Evolutionary conservation across 2,888 invertebrate genomes (phyloP).

Genomic region (Biston betularia): DNA sequence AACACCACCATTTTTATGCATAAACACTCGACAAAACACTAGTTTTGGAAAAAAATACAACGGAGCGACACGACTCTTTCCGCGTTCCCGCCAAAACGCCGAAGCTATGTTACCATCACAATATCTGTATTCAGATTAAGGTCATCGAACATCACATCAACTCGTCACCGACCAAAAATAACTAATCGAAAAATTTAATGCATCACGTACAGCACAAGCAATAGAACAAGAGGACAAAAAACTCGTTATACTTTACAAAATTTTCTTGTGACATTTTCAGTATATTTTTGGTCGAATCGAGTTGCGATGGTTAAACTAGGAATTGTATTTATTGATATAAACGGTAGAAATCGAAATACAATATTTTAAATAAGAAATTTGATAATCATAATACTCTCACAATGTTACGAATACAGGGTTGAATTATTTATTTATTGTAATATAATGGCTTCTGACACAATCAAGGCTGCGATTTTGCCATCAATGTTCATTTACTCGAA

Average conservation of each 20-base stretch:
- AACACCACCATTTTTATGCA: no score
- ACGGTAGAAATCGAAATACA: not conserved
- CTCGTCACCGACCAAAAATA: no score
- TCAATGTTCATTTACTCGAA: slow-evolving; percentile 32
- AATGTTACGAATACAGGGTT: slow-evolving; percentile 26
- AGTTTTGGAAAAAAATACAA: no score
- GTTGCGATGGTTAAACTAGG: not conserved
- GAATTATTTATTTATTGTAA: slow-evolving; percentile 19
- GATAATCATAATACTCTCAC: slow-evolving; percentile 5
- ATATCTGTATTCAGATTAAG: not conserved
- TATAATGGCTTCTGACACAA: slow-evolving; percentile 15
- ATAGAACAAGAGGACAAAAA: no score
- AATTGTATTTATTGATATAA: not conserved
- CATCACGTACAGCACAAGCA: no score
- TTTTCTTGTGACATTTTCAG: no score
- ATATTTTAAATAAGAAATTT: not conserved
- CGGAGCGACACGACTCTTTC: no score
- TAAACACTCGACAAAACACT: no score
- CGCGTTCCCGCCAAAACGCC: no score
- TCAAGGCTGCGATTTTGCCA: slow-evolving; percentile 10
- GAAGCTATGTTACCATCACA: slow-evolving; percentile 7
- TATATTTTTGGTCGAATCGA: no score
- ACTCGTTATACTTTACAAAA: no score
- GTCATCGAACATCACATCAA: not conserved
- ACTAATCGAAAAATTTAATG: no score